Evolutionary conservation across 1,140 invertebrate species (phyloP), one percentile per base, ranked within the genome.

Genomic region (Drosophila bipectinata): DNA sequence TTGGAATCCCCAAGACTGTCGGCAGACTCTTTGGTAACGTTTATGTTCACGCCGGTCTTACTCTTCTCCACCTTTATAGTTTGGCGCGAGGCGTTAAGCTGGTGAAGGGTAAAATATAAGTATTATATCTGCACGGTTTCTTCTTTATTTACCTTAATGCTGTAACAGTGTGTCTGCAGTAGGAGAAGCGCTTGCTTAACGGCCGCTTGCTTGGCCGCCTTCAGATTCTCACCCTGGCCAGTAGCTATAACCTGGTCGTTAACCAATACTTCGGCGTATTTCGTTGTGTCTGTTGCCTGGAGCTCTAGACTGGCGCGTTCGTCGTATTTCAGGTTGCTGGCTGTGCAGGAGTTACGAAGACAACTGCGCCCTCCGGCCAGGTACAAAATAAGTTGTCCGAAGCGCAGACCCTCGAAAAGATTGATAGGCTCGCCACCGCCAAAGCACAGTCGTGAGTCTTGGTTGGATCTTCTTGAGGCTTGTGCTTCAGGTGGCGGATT

Each of bases 141-240:
- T 12, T 2, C 2, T 14, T 2, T 59, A 21, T 7, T 7, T 79
- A 94, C 93, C 90, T 93, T 93, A 49, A 94, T 93, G 39, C 93
- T 93, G 63, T 94, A 94, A 75, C 93, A 94, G 56, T 91, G 61
- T 32, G 93, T 91, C 54, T 91, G 91, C 10, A 94, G 62, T 51
- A 90, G 59, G 5, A 84, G n/a, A 24, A 94, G 62, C 2, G 92
- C 93, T 26, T 81, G 56, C 5, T 64, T 66, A 2, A 92, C 91
- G n/a, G 93, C 93, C 18, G 91, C 72, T n/a, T 74, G 48, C 67
- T 92, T 94, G 10, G 93, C 92, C 30, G 41, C 30, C 67, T 94
- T 94, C 15, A 91, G 71, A 41, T 48, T 92, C 4, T 66, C 55
- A 12, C 79, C 90, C 3, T 6, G 57, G 26, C 82, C 92, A 34